phyloP scores from a whole-genome alignment of 2,888 invertebrate genomes.

The Tenthredo mesomela region DNA sequence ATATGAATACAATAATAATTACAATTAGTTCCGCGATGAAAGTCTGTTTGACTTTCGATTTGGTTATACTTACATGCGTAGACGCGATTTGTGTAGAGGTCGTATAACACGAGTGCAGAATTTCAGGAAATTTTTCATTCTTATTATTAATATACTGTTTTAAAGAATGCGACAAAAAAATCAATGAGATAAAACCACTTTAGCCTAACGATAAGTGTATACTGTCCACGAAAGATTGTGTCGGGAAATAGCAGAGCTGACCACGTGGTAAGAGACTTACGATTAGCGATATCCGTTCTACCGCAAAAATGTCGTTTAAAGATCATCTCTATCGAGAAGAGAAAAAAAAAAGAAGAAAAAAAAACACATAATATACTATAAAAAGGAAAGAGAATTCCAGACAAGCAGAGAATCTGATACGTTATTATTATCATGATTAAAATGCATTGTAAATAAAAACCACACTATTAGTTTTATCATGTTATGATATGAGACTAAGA shows the following conservation, averaged over 20 bases:
- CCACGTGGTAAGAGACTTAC: slow-evolving; percentile 8
- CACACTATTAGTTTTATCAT: slow-evolving; percentile 69
- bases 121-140: not conserved
- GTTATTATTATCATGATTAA: slow-evolving; percentile 41
- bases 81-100: not conserved
- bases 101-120: not conserved
- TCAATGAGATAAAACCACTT: not conserved
- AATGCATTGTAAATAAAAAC: slow-evolving; percentile 69
- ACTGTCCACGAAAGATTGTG: slow-evolving; percentile 3
- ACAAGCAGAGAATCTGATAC: slow-evolving; percentile 27
- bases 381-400: not conserved
- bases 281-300: slow-evolving; percentile 4
- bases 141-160: not conserved
- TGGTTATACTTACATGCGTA: not conserved
- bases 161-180: not conserved
- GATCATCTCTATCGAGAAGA: not conserved
- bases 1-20: not conserved
- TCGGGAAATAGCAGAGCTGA: slow-evolving; percentile 5
- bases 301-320: not conserved
- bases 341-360: not conserved
- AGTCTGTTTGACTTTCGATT: not conserved
- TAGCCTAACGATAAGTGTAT: not conserved
- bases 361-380: not conserved
- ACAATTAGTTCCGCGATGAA: slow-evolving; percentile 13
- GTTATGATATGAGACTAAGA: slow-evolving; percentile 66